Conservation (phyloP, 1,140 invertebrate genomes). For the Thaumetopoea pityocampa region DNA sequence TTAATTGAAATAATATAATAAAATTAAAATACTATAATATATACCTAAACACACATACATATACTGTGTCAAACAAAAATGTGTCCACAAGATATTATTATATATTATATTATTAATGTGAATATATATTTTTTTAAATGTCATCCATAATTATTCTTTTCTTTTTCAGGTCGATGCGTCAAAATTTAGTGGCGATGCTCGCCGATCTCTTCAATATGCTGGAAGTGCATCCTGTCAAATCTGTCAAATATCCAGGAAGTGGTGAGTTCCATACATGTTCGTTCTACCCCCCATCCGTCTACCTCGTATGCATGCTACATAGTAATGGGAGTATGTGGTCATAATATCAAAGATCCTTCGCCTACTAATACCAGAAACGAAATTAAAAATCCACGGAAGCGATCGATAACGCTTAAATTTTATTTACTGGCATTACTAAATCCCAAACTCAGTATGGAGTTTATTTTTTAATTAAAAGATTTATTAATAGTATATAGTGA, state of each 20-base stretch:
- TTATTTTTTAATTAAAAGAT: not conserved
- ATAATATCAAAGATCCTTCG: constrained; percentile 67
- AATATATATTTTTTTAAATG: not conserved
- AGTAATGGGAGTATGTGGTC: constrained; percentile 72
- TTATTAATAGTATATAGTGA: constrained; percentile 6
- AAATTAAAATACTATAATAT: too few species aligned
- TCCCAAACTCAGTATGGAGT: constrained; percentile 10
- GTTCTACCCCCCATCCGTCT: constrained; percentile 16
- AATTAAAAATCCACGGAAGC: constrained; percentile 22
- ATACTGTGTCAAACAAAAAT: too few species aligned
- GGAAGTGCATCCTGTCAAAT: constrained; percentile 94
- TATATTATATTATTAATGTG: not conserved
- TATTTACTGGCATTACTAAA: constrained; percentile 19
- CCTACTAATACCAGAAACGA: constrained; percentile 43
- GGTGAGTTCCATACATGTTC: constrained; percentile 44
- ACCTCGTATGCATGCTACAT: constrained; percentile 56
- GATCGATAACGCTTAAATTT: constrained; percentile 36
- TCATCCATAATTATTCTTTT: not conserved
- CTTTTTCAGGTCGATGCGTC: constrained; percentile 87
- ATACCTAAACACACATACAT: too few species aligned
- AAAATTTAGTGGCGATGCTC: constrained; percentile 95
- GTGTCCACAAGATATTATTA: not conserved
- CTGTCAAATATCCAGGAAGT: constrained; percentile 86
- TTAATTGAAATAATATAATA: too few species aligned
- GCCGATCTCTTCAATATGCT: constrained; percentile 97